Evolutionary conservation across 2,888 invertebrate genomes (phyloP).

Genomic region (Hipparchia semele): DNA sequence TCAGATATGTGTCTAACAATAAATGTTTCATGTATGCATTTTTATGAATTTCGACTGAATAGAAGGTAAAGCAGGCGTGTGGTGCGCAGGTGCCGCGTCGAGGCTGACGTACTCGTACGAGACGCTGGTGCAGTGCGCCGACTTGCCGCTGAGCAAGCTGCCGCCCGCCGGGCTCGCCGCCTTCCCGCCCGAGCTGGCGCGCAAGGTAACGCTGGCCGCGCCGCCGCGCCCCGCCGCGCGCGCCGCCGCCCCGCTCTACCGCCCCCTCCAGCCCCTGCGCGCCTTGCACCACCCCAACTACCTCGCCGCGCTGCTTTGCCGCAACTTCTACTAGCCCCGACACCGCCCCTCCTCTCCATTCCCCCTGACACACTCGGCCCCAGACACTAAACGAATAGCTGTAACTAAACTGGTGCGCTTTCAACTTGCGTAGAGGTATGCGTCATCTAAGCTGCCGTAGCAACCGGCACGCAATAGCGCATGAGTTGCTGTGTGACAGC

Average conservation of each 20-base stretch:
- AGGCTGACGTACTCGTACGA: slow-evolving; percentile 79
- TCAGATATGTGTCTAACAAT: too few species aligned
- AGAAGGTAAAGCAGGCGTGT: neutral
- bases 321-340: slow-evolving; percentile 68
- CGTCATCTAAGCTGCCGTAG: too few species aligned
- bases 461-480: too few species aligned
- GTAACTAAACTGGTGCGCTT: too few species aligned
- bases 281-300: slow-evolving; percentile 67
- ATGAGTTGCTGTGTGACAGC: too few species aligned
- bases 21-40: too few species aligned
- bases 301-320: slow-evolving; percentile 75
- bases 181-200: slow-evolving; percentile 79
- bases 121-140: slow-evolving; percentile 81
- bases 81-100: slow-evolving; percentile 53
- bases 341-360: slow-evolving; percentile 29
- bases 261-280: slow-evolving; percentile 36
- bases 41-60: neutral
- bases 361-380: too few species aligned
- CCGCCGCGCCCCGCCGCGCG: slow-evolving; percentile 47
- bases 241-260: slow-evolving; percentile 33
- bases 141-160: slow-evolving; percentile 81
- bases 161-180: slow-evolving; percentile 74
- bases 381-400: too few species aligned
- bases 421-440: too few species aligned
- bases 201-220: slow-evolving; percentile 73